phyloP scores from a whole-genome alignment of 2,888 invertebrate genomes.

The Harmothoe impar region DNA sequence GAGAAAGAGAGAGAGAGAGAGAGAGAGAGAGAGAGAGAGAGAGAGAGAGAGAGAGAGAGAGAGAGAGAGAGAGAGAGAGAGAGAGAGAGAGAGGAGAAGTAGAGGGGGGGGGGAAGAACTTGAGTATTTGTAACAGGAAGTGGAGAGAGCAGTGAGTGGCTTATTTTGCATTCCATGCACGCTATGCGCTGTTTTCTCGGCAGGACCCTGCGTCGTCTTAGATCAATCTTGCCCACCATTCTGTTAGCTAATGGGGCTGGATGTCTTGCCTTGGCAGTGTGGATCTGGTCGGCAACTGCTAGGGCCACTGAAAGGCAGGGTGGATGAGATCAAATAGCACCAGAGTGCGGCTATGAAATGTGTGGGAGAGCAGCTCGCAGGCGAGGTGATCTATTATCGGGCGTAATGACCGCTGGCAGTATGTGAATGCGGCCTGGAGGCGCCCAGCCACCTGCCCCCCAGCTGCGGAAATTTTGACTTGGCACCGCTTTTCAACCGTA shows the following conservation, averaged over 20 bases:
- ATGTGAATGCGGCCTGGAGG: not conserved
- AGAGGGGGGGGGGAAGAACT: too few relatives aligned
- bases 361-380: conserved; percentile 5
- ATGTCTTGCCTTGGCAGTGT: not conserved
- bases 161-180: conserved; percentile 10
- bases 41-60: too few relatives aligned
- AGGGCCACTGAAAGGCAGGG: conserved; percentile 22
- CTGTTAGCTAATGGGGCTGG: conserved; percentile 29
- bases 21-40: too few relatives aligned
- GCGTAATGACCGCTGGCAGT: conserved; percentile 4
- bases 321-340: conserved; percentile 37
- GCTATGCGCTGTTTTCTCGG: not conserved
- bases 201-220: not conserved
- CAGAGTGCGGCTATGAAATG: conserved; percentile 8
- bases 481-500: not conserved
- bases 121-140: too few relatives aligned
- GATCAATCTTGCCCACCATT: conserved; percentile 23
- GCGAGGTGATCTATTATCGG: conserved; percentile 21
- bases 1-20: too few relatives aligned
- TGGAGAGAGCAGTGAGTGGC: too few relatives aligned
- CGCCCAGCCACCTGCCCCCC: not conserved
- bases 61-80: too few relatives aligned
- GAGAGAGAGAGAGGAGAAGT: too few relatives aligned
- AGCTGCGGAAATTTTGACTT: conserved; percentile 32
- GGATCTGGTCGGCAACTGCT: not conserved